A percentile compares a stretch with the other conserved stretches of the same genome.
These are phyloP conservation scores for Cossypha niveicapilla DNA, from an alignment of 2,797 vertebrate genomes.

Conservation along the genomic window DNA sequence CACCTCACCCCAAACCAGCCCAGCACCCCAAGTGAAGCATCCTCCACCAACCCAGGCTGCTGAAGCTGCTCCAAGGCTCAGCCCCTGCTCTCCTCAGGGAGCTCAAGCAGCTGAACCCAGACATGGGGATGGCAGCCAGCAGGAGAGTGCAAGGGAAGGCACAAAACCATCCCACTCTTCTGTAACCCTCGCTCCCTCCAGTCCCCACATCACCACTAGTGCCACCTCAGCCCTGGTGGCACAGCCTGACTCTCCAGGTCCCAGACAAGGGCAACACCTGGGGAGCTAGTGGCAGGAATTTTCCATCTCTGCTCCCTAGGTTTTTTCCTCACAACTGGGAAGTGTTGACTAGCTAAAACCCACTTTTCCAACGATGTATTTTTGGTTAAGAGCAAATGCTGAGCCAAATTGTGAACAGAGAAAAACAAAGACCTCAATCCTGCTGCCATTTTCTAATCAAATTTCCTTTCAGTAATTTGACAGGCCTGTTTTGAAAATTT, in stretches of 20 bases:
- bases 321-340: background rate
- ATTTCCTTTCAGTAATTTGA: slow-evolving; percentile 49
- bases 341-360: background rate
- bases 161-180: background rate
- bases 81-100: background rate
- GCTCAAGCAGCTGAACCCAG: background rate
- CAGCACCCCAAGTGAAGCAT: background rate
- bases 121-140: accelerated
- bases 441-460: slow-evolving; percentile 40
- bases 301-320: background rate
- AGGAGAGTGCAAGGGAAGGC: background rate
- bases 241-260: background rate
- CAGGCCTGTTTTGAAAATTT: slow-evolving; percentile 24
- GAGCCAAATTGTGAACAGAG: background rate
- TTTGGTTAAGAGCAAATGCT: background rate
- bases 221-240: background rate
- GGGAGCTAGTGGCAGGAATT: background rate
- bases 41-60: background rate
- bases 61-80: accelerated
- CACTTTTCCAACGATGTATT: background rate
- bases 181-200: accelerated
- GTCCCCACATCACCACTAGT: background rate
- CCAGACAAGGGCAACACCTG: accelerated
- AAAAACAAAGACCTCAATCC: slow-evolving; percentile 47
- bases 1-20: background rate